Evolutionary conservation across 2,797 vertebrate genomes (phyloP), one percentile per base, ranked within the genome.

Genomic region (Syngnathus acus): DNA sequence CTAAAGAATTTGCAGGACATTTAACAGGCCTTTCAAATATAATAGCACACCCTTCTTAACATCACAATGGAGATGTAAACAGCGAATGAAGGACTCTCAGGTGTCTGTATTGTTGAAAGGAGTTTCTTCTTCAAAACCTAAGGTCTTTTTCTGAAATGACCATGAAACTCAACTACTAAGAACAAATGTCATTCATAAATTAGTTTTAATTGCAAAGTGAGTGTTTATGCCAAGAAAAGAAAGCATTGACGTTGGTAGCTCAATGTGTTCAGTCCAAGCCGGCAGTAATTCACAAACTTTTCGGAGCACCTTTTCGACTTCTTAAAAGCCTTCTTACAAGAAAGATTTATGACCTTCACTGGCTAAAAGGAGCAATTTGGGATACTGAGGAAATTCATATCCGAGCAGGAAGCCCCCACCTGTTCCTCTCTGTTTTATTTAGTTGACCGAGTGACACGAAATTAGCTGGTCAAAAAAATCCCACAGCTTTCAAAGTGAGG

Each of bases 281-380:
- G 70, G 59, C 47, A 51, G 70, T 19, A 51, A 32, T 64, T 77
- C 71, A 69, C 66, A 67, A 70, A 76, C 48, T 64, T 48, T 51
- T 45, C 11, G 4, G 6, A 62, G 39, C 72, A 70, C 21, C 32
- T 72, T 70, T 69, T 54, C 68, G 59, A 67, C 59, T 55, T 43
- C 68, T 68, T 71, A 74, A 69, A 50, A 73, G 62, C 62, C 62
- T 4, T 39, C 64, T 61, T 69, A 62, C 16, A 62, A 72, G 65
- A 67, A 64, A 69, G 73, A 76, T 76, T 74, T 81, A 76, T 66
- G 10, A 48, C 65, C 73, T 78, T 68, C 70, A 78, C 70, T 54
- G 65, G 57, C 40, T 42, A 37, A 37, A 3, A 3, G 21, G 6
- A 17, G 14, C 54, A 37, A 57, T 37, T 21, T 23, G 8, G 11